Evolutionary conservation across 2,113 vertebrate genomes (phyloP).

Genomic region (Dendropsophus ebraccatus): DNA sequence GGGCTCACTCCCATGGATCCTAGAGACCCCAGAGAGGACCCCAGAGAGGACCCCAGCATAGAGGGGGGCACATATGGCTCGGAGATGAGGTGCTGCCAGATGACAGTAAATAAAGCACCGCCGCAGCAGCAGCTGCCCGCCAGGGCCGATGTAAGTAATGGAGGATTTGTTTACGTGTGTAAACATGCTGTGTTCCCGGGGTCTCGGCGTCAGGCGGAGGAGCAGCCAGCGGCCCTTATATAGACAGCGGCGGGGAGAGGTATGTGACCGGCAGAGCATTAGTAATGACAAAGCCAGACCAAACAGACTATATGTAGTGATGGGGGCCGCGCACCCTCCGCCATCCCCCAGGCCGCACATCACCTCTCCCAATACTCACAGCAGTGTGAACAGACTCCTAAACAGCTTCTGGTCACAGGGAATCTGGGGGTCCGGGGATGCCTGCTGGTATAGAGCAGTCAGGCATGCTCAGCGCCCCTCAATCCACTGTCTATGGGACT

Average conservation of each 20-base stretch:
- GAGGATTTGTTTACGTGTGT: constrained; percentile 35
- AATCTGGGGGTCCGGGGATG: no score
- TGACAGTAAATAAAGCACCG: constrained; percentile 21
- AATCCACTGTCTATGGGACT: no score
- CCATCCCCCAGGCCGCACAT: no score
- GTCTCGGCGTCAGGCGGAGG: not conserved
- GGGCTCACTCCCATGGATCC: no score
- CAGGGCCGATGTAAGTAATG: constrained; percentile 25
- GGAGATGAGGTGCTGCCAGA: not conserved
- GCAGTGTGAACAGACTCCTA: no score
- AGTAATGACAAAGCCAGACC: constrained; percentile 40
- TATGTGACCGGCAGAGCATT: constrained; percentile 43
- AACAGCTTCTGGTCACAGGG: no score
- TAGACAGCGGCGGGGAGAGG: constrained; percentile 46
- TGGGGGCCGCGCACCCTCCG: not conserved
- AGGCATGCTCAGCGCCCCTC: no score
- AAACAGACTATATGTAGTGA: constrained; percentile 36
- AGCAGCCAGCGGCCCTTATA: constrained; percentile 49
- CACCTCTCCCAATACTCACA: no score
- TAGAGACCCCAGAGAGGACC: no score
- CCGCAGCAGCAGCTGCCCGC: not conserved
- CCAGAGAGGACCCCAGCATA: no score
- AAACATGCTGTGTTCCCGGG: constrained; percentile 31
- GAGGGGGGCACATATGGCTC: no score
- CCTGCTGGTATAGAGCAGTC: no score